Percentiles rank a stretch among this genome's conserved stretches.
Conservation (phyloP, 1,140 invertebrate genomes). For the Drosophila sechellia region DNA sequence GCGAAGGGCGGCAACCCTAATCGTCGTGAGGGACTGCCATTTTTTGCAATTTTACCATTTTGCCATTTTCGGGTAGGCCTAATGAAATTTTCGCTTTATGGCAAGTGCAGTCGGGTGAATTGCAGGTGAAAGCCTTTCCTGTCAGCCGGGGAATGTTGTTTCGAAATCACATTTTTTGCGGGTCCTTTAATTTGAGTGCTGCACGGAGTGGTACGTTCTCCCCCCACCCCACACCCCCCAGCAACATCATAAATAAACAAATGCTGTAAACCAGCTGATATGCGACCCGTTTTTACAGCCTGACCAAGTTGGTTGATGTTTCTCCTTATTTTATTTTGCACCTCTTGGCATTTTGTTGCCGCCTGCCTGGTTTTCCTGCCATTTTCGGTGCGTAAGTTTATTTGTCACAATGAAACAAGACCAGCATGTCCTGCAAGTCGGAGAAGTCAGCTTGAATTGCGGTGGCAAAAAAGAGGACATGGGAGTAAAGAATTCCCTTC, state of each 20-base stretch:
- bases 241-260: conserved; percentile 52
- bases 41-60: conserved; percentile 13
- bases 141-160: conserved; percentile 10
- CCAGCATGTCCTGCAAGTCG: conserved; percentile 2
- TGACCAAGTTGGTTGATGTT: conserved; percentile 16
- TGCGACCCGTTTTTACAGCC: conserved; percentile 20
- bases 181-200: conserved; percentile 51
- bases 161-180: conserved; percentile 28
- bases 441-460: conserved; percentile 13
- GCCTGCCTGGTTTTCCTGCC: conserved; percentile 13
- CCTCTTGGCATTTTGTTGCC: conserved; percentile 28
- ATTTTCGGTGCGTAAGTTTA: conserved; percentile 31
- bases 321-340: not conserved
- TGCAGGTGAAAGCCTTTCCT: conserved; percentile 60
- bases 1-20: conserved; percentile 18
- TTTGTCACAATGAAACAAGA: conserved; percentile 12
- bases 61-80: conserved; percentile 22
- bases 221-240: not conserved
- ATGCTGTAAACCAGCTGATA: conserved; percentile 46
- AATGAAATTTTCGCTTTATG: conserved; percentile 61
- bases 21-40: conserved; percentile 44
- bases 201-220: conserved; percentile 1
- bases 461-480: not conserved
- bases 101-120: conserved; percentile 50
- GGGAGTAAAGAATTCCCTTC: not conserved